Conservation (phyloP, 2,888 invertebrate genomes). For the Caenorhabditis doughertyi region DNA sequence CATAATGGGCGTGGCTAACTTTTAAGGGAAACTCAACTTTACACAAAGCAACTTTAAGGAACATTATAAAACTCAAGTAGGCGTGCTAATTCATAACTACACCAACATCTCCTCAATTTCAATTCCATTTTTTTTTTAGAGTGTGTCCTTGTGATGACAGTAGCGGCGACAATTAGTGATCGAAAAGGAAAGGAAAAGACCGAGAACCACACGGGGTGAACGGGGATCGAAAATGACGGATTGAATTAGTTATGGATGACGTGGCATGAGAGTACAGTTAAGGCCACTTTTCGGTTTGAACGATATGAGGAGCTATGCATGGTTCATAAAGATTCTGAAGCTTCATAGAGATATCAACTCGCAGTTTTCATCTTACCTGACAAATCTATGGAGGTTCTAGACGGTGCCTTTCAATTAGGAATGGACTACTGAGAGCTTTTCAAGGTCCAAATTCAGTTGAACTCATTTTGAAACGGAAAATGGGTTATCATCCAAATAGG, state of each 20-base stretch:
- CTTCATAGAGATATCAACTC: no score
- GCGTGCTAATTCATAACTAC: constrained; percentile 3
- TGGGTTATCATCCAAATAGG: no score
- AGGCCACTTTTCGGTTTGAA: no score
- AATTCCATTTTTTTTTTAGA: not conserved
- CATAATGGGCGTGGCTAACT: not conserved
- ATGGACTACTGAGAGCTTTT: no score
- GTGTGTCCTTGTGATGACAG: constrained; percentile 27
- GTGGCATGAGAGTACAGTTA: not conserved
- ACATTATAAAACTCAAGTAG: constrained; percentile 13
- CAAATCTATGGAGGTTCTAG: not conserved
- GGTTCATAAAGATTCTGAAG: no score
- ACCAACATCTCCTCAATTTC: constrained; percentile 2
- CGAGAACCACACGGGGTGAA: not conserved
- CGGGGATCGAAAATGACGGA: constrained; percentile 13
- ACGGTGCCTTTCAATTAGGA: no score
- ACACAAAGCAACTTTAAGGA: not conserved
- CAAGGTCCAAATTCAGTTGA: no score
- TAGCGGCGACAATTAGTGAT: constrained; percentile 26
- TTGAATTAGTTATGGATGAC: constrained; percentile 35
- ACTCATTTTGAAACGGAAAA: no score
- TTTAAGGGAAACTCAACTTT: not conserved
- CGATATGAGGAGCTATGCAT: no score
- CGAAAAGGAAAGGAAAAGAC: not conserved
- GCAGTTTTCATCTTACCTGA: no score